Percentiles rank a stretch among this genome's conserved stretches.
Evolutionary conservation across 2,797 vertebrate species (phyloP).

Genomic region (Sebastes vulpes): DNA sequence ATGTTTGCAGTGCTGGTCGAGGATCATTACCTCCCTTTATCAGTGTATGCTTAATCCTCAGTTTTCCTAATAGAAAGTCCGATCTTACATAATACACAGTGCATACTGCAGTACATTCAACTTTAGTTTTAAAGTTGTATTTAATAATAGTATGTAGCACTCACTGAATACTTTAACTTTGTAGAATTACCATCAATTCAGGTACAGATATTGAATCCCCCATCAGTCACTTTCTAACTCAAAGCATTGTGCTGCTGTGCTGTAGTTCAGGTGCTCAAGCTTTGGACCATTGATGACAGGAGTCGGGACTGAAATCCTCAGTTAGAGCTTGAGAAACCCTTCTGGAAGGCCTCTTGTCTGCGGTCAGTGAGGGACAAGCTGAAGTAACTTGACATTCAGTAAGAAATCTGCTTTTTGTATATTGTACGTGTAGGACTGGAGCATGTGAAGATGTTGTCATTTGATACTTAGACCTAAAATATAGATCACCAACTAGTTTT

Average conservation of each 20-base stretch:
- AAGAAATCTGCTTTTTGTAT: not conserved
- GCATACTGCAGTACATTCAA: not conserved
- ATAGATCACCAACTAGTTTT: not conserved
- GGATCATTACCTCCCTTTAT: conserved; percentile 37
- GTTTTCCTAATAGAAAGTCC: not conserved
- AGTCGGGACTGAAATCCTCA: not conserved
- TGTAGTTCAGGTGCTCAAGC: not conserved
- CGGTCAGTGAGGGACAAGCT: not conserved
- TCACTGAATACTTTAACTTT: not conserved
- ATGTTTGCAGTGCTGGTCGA: not conserved
- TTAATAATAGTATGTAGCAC: not conserved
- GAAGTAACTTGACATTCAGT: not conserved
- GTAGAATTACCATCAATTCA: not conserved
- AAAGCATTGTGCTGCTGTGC: not conserved
- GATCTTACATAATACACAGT: not conserved
- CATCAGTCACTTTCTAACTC: not conserved
- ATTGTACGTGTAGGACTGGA: not conserved
- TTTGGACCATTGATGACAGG: not conserved
- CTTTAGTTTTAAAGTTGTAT: not conserved
- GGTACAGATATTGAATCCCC: not conserved
- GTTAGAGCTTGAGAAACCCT: not conserved
- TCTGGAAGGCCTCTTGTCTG: not conserved
- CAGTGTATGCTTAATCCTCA: conserved; percentile 12
- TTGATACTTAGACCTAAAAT: not conserved
- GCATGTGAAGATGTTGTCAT: not conserved